Conservation (phyloP, 1,140 invertebrate species). For the Paralvinella palmiformis region DNA sequence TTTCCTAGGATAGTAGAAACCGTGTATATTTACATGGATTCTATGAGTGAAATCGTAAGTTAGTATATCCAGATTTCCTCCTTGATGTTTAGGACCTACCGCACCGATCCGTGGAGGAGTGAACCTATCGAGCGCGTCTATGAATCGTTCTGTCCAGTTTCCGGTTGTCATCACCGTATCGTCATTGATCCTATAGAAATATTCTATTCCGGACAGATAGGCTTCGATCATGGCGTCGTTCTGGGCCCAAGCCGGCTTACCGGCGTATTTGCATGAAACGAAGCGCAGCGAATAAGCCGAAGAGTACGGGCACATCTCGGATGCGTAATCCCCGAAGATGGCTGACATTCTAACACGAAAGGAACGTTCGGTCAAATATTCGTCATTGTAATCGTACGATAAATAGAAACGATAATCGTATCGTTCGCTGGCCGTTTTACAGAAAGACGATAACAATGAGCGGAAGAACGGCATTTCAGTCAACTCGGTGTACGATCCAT, state of each 20-base stretch:
- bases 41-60: conserved; percentile 20
- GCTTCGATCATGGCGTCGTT: conserved; percentile 22
- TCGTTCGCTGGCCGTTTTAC: conserved; percentile 11
- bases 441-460: conserved; percentile 15
- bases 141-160: conserved; percentile 18
- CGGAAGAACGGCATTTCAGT: conserved; percentile 13
- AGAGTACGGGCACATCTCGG: conserved; percentile 3
- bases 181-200: conserved; percentile 20
- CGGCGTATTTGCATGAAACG: conserved; percentile 14
- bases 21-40: conserved; percentile 11
- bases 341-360: not conserved
- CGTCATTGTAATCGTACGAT: conserved; percentile 12
- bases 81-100: conserved; percentile 16
- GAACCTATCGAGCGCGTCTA: conserved; percentile 9
- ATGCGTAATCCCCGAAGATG: conserved; percentile 4
- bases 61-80: conserved; percentile 15
- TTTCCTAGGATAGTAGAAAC: conserved; percentile 12
- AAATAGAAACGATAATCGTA: conserved; percentile 19
- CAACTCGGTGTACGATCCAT: conserved; percentile 11
- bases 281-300: conserved; percentile 4
- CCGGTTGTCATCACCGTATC: conserved; percentile 11
- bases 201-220: conserved; percentile 16
- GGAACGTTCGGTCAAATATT: conserved; percentile 1
- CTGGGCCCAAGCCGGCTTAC: conserved; percentile 19
- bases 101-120: conserved; percentile 6